A percentile compares a stretch with the other conserved stretches of the same genome.
Evolutionary conservation across 2,888 invertebrate species (phyloP).

Genomic region (Cenopis cana): DNA sequence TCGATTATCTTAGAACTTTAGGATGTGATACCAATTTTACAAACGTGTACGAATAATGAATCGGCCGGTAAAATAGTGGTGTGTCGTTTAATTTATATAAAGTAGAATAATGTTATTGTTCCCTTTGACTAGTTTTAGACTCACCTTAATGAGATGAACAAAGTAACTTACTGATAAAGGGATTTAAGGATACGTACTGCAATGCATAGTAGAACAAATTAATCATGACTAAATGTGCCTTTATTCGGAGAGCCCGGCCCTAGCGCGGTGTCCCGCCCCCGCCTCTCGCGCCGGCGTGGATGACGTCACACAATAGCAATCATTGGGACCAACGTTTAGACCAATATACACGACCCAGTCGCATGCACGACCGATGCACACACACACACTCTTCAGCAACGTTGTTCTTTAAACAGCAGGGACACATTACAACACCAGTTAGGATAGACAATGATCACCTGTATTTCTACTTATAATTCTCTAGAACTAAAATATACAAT

Average conservation of each 20-base stretch:
- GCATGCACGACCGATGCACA: conserved; percentile 66
- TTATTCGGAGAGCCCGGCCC: conserved; percentile 79
- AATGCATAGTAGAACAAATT: conserved; percentile 71
- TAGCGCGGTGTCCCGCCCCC: conserved; percentile 74
- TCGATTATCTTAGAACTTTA: conserved; percentile 75
- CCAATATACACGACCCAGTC: conserved; percentile 79
- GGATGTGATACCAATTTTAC: conserved; percentile 78
- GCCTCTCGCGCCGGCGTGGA: conserved; percentile 58
- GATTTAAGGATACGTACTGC: conserved; percentile 68
- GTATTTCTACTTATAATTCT: conserved; percentile 9
- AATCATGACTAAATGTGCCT: conserved; percentile 83
- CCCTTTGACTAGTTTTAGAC: conserved; percentile 76
- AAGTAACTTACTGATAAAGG: conserved; percentile 62
- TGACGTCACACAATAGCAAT: conserved; percentile 79
- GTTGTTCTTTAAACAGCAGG: conserved; percentile 49
- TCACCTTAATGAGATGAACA: conserved; percentile 63
- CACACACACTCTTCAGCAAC: conserved; percentile 68
- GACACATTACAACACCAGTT: conserved; percentile 32
- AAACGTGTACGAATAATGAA: conserved; percentile 71
- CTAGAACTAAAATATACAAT: conserved; percentile 1
- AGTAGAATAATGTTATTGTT: conserved; percentile 57
- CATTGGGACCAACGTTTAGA: conserved; percentile 85
- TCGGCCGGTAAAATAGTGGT: conserved; percentile 75
- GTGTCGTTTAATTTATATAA: conserved; percentile 77
- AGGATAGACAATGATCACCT: conserved; percentile 26